Evolutionary conservation across 2,797 vertebrate species (phyloP), one percentile per base, ranked within the genome.

Genomic region (Neolamprologus multifasciatus): DNA sequence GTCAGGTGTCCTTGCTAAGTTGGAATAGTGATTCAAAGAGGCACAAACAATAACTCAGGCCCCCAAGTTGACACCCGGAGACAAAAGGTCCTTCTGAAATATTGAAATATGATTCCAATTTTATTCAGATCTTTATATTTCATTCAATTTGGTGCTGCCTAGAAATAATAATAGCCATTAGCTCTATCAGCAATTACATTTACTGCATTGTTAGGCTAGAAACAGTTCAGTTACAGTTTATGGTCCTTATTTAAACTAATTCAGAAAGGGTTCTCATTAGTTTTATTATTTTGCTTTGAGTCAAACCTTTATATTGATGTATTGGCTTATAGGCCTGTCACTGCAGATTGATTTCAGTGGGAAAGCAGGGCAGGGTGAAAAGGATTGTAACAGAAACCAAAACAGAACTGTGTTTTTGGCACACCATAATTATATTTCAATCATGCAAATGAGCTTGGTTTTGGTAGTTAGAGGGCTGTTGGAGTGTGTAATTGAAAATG

Each of bases 401-500:
- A 96, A 95, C 92, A 94, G 89, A 94, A 91, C 85, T 80, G 74
- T 92, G 91, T 95, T 95, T 95, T 95, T 94, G 93, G 94, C 88
- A 90, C 86, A 87, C 87, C 83, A 89, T 96, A 96, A 96, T 96
- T 97, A 96, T 96, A 96, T 96, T 96, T 96, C 96, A 96, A 96
- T 97, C 96, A 96, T 96, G 96, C 95, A 96, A 96, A 97, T 97
- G 94, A 96, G 94, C 92, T 94, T 90, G 92, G 93, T 95, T 96
- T 95, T 96, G 94, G 95, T 96, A 96, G 95, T 97, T 97, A 96
- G 94, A 92, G 94, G 94, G 92, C 92, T 96, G 96, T 95, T 97
- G 94, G 95, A 96, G 96, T 97, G 96, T 97, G 96, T 97, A 97
- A 97, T 97, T 97, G 96, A 97, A 97, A 97, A 96, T 93, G 95